phyloP scores from a whole-genome alignment of 2,797 vertebrate genomes.

The Geotrypetes seraphini region DNA sequence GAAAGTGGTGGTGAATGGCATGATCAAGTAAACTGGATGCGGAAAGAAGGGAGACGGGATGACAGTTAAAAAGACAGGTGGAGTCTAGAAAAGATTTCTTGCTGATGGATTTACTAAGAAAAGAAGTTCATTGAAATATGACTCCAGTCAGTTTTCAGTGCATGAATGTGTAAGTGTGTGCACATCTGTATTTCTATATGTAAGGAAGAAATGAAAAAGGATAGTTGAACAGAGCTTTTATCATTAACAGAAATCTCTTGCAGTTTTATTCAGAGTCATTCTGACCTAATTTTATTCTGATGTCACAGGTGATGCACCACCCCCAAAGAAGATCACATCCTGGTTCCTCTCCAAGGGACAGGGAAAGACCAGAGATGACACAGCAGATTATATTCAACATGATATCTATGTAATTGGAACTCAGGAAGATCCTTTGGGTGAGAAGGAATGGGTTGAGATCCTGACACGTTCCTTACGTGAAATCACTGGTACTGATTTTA shows the following conservation, averaged over 20 bases:
- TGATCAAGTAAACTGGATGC: no score
- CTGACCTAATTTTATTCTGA: constrained; percentile 32
- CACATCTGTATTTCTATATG: no score
- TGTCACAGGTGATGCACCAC: constrained; percentile 72
- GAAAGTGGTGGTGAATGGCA: no score
- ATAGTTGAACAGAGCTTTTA: no score
- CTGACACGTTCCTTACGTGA: constrained; percentile 73
- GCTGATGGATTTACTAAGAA: fast-evolving
- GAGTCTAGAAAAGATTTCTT: not conserved
- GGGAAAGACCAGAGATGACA: constrained; percentile 88
- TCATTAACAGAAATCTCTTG: not conserved
- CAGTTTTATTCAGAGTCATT: not conserved
- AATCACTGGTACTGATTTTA: constrained; percentile 88
- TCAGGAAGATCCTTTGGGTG: constrained; percentile 85
- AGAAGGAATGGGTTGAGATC: constrained; percentile 85
- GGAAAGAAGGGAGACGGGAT: no score
- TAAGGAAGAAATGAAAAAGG: no score
- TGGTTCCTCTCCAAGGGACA: constrained; percentile 97
- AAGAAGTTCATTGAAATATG: not conserved
- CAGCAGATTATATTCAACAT: constrained; percentile 87
- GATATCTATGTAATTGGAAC: constrained; percentile 94
- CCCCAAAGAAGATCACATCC: constrained; percentile 79
- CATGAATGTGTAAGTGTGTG: no score
- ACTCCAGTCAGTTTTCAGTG: not conserved
- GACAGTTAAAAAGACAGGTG: not conserved